phyloP scores from a whole-genome alignment of 1,140 invertebrate species.

The Phymastichus coffea region DNA sequence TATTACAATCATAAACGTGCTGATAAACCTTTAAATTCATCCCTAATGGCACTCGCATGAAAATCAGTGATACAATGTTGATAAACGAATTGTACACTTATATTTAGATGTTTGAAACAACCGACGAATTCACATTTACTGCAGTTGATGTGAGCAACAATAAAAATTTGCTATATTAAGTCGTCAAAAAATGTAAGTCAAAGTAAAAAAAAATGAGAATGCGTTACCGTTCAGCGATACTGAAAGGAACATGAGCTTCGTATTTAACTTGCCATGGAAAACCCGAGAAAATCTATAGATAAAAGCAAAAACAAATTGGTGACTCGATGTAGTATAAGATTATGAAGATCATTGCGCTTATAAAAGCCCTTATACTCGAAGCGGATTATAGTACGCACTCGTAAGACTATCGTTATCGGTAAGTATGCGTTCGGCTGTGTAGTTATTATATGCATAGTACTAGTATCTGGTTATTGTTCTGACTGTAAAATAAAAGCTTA shows the following conservation, averaged over 20 bases:
- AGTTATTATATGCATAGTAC: conserved; percentile 9
- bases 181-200: too few species aligned
- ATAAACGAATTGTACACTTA: conserved; percentile 9
- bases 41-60: conserved; percentile 29
- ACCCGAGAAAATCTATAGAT: too few species aligned
- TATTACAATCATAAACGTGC: conserved; percentile 11
- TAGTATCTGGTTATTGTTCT: conserved; percentile 18
- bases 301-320: too few species aligned
- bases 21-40: conserved; percentile 19
- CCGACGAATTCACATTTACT: neutral
- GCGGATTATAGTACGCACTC: conserved; percentile 18
- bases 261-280: too few species aligned
- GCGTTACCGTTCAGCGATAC: neutral
- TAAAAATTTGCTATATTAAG: too few species aligned
- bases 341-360: neutral
- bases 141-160: too few species aligned
- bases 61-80: conserved; percentile 4
- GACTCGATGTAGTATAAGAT: neutral
- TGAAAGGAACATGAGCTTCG: too few species aligned
- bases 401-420: conserved; percentile 27
- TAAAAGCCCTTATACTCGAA: conserved; percentile 6
- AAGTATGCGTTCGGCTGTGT: conserved; percentile 22
- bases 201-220: conserved; percentile 23
- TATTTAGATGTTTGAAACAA: conserved; percentile 3
- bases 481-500: conserved; percentile 18